These are phyloP conservation scores for Catharus minimus DNA, from an alignment of 2,113 vertebrate species.

Conservation along the genomic window DNA sequence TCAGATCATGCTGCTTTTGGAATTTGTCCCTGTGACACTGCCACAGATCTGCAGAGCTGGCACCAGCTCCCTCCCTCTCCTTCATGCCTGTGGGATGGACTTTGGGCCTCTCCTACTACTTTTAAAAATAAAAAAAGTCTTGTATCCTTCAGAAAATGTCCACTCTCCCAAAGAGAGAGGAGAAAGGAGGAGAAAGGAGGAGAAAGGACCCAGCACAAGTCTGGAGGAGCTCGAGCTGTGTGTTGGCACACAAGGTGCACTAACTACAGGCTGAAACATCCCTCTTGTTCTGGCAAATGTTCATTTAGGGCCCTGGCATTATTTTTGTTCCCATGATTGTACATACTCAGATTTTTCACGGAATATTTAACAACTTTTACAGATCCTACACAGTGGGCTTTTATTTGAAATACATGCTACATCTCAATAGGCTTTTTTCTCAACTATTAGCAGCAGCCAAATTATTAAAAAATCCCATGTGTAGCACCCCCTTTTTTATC, in stretches of 20 bases:
- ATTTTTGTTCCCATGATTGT: not conserved
- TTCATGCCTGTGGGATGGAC: not conserved
- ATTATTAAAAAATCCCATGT: not conserved
- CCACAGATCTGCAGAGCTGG: not conserved
- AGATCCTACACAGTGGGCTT: not conserved
- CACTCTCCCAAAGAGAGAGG: not conserved
- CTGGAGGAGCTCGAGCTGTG: not conserved
- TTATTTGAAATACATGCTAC: not conserved
- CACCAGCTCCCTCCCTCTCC: not conserved
- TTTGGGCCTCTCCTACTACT: not conserved
- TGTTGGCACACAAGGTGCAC: not conserved
- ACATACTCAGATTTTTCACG: not conserved
- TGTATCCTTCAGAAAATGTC: not conserved
- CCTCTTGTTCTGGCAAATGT: not conserved
- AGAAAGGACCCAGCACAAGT: not conserved
- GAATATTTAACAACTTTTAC: not conserved
- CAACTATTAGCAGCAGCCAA: not conserved
- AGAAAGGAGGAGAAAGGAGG: not conserved
- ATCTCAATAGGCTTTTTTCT: not conserved
- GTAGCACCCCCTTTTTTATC: not conserved
- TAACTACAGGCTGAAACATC: not conserved
- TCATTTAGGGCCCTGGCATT: not conserved
- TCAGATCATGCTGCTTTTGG: not conserved
- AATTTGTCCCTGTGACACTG: not conserved
- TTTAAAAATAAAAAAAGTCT: not conserved